phyloP scores from a whole-genome alignment of 2,113 vertebrate genomes.

The Varanus salvator region DNA sequence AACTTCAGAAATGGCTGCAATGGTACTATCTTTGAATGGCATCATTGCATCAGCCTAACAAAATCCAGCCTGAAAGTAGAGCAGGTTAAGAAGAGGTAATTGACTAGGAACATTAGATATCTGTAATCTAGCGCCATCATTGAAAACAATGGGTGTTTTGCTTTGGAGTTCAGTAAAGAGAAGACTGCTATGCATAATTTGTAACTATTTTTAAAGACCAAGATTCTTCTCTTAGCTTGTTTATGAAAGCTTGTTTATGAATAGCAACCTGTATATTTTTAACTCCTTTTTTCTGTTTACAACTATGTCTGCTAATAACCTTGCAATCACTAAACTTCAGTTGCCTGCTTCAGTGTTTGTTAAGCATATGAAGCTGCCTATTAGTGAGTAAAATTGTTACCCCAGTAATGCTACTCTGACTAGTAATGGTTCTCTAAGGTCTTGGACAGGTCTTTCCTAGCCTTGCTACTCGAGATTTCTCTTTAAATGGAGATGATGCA shows the following conservation, averaged over 20 bases:
- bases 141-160: constrained; percentile 20
- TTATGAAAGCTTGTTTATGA: background rate
- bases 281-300: background rate
- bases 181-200: constrained; percentile 36
- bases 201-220: background rate
- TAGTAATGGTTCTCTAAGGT: background rate
- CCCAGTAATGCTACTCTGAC: background rate
- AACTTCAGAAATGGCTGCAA: background rate
- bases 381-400: background rate
- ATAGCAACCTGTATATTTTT: background rate
- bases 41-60: constrained; percentile 14
- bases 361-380: background rate
- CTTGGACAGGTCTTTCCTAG: background rate
- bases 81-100: constrained; percentile 45
- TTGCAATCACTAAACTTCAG: constrained; percentile 49
- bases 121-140: background rate
- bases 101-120: constrained; percentile 38
- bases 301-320: background rate
- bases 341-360: constrained; percentile 55
- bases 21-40: constrained; percentile 17
- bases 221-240: background rate
- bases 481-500: constrained; percentile 10
- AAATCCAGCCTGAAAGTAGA: constrained; percentile 61
- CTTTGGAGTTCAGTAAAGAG: constrained; percentile 43
- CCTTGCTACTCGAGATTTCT: constrained; percentile 4